Evolutionary conservation across 2,113 vertebrate species (phyloP).

Genomic region (Heterocephalus glaber): DNA sequence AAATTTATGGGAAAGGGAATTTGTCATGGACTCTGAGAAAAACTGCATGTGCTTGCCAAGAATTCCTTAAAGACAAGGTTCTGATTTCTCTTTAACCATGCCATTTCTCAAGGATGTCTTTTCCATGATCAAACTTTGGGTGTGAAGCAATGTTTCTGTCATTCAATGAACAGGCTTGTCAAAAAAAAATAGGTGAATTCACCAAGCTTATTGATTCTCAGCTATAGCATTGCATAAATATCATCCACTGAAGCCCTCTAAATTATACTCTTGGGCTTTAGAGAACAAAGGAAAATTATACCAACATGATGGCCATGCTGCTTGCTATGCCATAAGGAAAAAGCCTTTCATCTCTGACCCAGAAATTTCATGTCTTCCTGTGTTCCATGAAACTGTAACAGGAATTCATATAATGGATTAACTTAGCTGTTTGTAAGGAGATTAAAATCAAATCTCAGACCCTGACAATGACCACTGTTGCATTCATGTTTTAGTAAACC

Average conservation of each 20-base stretch:
- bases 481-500: background rate
- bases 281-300: background rate
- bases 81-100: background rate
- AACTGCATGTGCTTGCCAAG: background rate
- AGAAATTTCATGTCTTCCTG: background rate
- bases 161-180: background rate
- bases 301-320: background rate
- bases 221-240: background rate
- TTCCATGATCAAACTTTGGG: background rate
- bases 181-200: background rate
- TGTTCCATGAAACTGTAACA: background rate
- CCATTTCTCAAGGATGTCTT: background rate
- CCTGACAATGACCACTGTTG: background rate
- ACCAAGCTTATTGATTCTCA: background rate
- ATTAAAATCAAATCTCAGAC: background rate
- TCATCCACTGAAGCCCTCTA: background rate
- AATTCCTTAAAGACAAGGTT: background rate
- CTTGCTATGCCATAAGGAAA: background rate
- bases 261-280: background rate
- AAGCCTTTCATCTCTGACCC: background rate
- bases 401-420: background rate
- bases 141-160: background rate
- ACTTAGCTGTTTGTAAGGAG: background rate
- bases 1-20: background rate
- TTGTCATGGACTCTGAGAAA: background rate